Evolutionary conservation across 2,797 vertebrate genomes (phyloP).

Genomic region (Pseudochromis fuscus): DNA sequence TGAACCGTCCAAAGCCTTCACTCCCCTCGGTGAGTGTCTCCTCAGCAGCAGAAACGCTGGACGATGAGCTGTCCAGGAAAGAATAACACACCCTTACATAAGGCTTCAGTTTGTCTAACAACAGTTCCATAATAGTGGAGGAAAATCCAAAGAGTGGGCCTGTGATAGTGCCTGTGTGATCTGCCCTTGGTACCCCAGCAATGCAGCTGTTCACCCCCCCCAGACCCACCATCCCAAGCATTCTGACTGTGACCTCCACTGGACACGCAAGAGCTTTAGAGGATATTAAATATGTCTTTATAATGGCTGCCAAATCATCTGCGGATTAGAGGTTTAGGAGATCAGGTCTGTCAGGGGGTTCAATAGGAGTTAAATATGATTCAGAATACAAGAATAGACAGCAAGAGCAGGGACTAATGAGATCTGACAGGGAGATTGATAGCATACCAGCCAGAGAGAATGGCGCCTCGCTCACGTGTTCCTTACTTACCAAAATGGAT

Average conservation of each 20-base stretch:
- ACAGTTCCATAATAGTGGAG: slow-evolving; percentile 44
- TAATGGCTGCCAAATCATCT: slow-evolving; percentile 83
- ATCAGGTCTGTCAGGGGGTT: slow-evolving; percentile 74
- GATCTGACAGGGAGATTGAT: slow-evolving; percentile 60
- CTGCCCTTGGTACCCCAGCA: slow-evolving; percentile 67
- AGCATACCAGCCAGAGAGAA: slow-evolving; percentile 51
- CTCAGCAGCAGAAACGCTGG: slow-evolving; percentile 27
- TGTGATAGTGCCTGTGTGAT: slow-evolving; percentile 50
- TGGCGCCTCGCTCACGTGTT: slow-evolving; percentile 30
- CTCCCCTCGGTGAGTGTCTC: slow-evolving; percentile 92
- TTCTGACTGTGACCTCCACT: slow-evolving; percentile 78
- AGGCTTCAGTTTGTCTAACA: slow-evolving; percentile 42
- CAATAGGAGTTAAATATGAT: slow-evolving; percentile 74
- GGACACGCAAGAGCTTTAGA: slow-evolving; percentile 77
- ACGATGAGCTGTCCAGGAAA: slow-evolving; percentile 45
- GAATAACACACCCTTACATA: slow-evolving; percentile 29
- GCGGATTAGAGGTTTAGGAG: slow-evolving; percentile 83
- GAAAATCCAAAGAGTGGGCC: slow-evolving; percentile 44
- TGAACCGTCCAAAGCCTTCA: slow-evolving; percentile 95
- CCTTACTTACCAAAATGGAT: slow-evolving; percentile 49
- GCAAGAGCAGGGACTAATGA: slow-evolving; percentile 62
- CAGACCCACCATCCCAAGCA: slow-evolving; percentile 72
- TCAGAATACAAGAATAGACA: slow-evolving; percentile 79
- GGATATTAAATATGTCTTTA: slow-evolving; percentile 84
- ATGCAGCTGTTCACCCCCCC: slow-evolving; percentile 78